A percentile compares a stretch with the other conserved stretches of the same genome.
These are phyloP conservation scores for Tholera decimalis DNA, from an alignment of 2,888 invertebrate genomes.

Conservation along the genomic window DNA sequence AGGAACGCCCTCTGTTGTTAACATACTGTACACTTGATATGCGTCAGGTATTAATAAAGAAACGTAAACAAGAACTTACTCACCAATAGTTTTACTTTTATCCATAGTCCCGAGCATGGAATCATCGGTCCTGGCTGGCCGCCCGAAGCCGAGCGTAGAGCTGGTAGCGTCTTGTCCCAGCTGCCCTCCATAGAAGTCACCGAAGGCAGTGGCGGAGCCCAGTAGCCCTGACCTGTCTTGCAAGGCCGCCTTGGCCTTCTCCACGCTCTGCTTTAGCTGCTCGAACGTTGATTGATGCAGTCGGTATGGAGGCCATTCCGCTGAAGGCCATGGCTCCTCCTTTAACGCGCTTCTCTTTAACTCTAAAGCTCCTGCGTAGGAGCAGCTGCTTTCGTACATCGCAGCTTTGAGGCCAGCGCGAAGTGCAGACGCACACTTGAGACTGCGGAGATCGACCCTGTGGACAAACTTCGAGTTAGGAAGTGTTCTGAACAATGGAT, in stretches of 20 bases:
- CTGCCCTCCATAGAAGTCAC: slow-evolving; percentile 92
- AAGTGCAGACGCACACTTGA: slow-evolving; percentile 86
- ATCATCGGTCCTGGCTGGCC: slow-evolving; percentile 84
- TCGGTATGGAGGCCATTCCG: slow-evolving; percentile 95
- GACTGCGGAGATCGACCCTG: slow-evolving; percentile 85
- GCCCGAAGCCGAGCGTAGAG: slow-evolving; percentile 82
- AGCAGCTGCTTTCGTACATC: slow-evolving; percentile 98
- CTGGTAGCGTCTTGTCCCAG: slow-evolving; percentile 83
- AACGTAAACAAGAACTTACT: slow-evolving; percentile 60
- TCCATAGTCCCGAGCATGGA: slow-evolving; percentile 86
- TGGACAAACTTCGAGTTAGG: slow-evolving; percentile 21
- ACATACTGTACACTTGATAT: too few species aligned
- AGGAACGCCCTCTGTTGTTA: too few species aligned
- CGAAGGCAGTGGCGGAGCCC: slow-evolving; percentile 94
- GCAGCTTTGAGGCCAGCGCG: slow-evolving; percentile 87
- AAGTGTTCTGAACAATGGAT: neutral
- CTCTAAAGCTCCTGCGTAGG: slow-evolving; percentile 96
- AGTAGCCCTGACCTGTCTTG: slow-evolving; percentile 94
- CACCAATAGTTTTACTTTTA: slow-evolving; percentile 86
- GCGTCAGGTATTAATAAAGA: too few species aligned
- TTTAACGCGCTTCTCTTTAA: slow-evolving; percentile 93
- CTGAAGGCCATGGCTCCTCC: slow-evolving; percentile 91
- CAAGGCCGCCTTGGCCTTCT: slow-evolving; percentile 97
- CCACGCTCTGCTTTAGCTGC: slow-evolving; percentile 97
- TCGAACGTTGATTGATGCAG: slow-evolving; percentile 97